phyloP scores from a whole-genome alignment of 2,113 vertebrate species.

The Nothoprocta pentlandii region DNA sequence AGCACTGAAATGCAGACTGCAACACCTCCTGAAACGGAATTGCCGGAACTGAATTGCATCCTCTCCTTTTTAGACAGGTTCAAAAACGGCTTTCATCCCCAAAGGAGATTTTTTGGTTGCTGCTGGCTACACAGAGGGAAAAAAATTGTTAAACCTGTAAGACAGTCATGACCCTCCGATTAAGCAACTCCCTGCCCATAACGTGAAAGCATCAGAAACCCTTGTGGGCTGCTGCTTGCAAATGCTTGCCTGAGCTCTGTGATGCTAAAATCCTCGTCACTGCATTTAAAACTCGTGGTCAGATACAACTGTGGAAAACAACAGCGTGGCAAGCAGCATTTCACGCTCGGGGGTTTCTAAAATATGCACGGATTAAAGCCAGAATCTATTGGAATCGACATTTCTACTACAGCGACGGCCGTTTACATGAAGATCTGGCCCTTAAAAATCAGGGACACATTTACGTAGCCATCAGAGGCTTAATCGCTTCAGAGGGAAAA shows the following conservation, averaged over 20 bases:
- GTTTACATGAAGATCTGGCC: neutral
- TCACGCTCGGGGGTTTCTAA: neutral
- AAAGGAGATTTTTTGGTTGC: conserved; percentile 22
- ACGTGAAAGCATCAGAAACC: conserved; percentile 18
- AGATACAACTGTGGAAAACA: neutral
- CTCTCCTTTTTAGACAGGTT: conserved; percentile 6
- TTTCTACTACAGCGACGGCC: neutral
- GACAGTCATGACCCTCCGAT: neutral
- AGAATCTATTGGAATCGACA: neutral
- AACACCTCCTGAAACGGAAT: conserved; percentile 28
- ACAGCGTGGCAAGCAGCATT: neutral
- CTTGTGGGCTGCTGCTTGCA: neutral
- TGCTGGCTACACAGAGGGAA: neutral
- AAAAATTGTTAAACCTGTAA: neutral
- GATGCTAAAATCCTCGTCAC: neutral
- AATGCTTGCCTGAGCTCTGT: neutral
- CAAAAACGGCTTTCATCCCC: conserved; percentile 22
- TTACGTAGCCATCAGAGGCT: neutral
- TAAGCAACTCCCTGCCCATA: conserved; percentile 9
- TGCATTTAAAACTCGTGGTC: neutral
- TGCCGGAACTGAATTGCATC: conserved; percentile 7
- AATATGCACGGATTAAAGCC: neutral
- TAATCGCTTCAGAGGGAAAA: neutral
- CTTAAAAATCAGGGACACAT: neutral
- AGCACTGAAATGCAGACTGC: neutral